A percentile compares a stretch with the other conserved stretches of the same genome.
These are phyloP conservation scores for Drosophila greeni DNA, from an alignment of 2,888 invertebrate genomes.

Conservation along the genomic window DNA sequence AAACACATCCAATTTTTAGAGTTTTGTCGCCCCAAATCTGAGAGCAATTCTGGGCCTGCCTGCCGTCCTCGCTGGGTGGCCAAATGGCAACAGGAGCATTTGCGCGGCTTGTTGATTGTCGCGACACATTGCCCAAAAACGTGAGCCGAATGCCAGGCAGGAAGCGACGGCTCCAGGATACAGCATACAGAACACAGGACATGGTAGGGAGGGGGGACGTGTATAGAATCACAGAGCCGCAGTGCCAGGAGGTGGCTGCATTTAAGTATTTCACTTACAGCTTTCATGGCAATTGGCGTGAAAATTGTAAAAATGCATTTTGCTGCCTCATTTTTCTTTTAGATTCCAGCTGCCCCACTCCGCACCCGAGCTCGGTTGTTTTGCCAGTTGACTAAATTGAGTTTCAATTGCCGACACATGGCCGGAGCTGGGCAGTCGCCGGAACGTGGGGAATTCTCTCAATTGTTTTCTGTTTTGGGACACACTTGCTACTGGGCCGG, in stretches of 20 bases:
- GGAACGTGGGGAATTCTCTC: constrained; percentile 63
- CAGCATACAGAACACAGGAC: constrained; percentile 12
- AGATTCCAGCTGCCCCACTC: not conserved
- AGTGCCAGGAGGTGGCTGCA: constrained; percentile 48
- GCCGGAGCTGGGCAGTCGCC: constrained; percentile 27
- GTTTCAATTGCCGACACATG: constrained; percentile 69
- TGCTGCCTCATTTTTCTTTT: constrained; percentile 40
- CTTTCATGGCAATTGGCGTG: constrained; percentile 70
- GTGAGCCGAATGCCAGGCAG: constrained; percentile 57
- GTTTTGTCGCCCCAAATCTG: constrained; percentile 11
- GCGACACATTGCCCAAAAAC: constrained; percentile 70
- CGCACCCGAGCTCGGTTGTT: constrained; percentile 21
- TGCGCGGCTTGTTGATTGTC: constrained; percentile 66
- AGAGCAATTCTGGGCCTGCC: constrained; percentile 4
- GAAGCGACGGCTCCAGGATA: not conserved
- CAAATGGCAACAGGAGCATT: constrained; percentile 33
- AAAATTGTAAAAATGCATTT: constrained; percentile 69
- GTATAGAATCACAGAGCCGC: constrained; percentile 28
- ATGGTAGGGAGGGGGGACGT: not conserved
- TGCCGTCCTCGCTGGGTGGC: constrained; percentile 22
- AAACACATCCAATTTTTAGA: not conserved
- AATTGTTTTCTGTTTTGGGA: constrained; percentile 56
- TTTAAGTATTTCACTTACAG: constrained; percentile 69
- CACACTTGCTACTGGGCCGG: constrained; percentile 23
- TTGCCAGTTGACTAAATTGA: constrained; percentile 67